Evolutionary conservation across 2,113 vertebrate genomes (phyloP).

Genomic region (Anseranas semipalmata): DNA sequence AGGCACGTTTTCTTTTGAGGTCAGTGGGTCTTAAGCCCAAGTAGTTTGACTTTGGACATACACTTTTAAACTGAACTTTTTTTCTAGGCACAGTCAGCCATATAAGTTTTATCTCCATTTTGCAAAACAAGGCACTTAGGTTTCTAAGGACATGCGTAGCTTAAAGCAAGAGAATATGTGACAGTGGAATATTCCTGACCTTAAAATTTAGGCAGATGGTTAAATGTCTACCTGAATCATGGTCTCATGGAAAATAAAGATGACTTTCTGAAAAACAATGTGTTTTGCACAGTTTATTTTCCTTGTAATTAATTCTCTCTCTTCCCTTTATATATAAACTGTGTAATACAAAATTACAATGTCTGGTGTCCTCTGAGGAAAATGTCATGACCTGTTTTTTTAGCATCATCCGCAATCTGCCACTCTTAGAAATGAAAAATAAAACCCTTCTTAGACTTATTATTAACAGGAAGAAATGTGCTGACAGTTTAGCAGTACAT

Average conservation of each 20-base stretch:
- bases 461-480: not conserved
- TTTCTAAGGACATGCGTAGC: not conserved
- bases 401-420: not conserved
- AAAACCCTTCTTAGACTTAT: not conserved
- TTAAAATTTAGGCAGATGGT: not conserved
- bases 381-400: not conserved
- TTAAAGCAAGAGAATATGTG: not conserved
- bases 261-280: not conserved
- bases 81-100: not conserved
- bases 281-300: not conserved
- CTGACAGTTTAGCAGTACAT: not conserved
- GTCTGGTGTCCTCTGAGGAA: not conserved
- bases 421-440: not conserved
- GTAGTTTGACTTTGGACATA: not conserved
- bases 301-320: not conserved
- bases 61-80: not conserved
- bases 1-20: not conserved
- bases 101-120: not conserved
- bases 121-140: not conserved
- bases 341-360: not conserved
- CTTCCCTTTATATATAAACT: not conserved
- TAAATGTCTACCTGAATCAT: not conserved
- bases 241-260: not conserved
- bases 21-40: not conserved
- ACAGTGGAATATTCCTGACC: not conserved